These are phyloP conservation scores for Azemiops feae DNA, from an alignment of 2,113 vertebrate genomes.

Conservation along the genomic window DNA sequence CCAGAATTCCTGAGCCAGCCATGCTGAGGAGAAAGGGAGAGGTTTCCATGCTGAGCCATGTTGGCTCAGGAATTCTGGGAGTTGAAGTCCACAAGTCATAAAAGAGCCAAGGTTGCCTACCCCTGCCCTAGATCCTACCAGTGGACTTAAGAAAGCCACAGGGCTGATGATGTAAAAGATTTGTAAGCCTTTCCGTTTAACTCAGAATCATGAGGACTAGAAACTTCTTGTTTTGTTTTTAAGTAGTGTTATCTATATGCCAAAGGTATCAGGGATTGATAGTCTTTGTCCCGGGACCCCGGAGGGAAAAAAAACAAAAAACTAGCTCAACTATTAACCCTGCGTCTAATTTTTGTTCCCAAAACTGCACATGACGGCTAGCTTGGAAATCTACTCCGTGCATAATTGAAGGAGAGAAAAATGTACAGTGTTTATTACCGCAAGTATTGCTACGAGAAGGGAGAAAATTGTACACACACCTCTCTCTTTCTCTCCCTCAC, in stretches of 20 bases:
- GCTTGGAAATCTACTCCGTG: not conserved
- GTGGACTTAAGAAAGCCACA: not conserved
- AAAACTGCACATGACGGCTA: not conserved
- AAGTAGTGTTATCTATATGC: not conserved
- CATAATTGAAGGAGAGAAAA: not conserved
- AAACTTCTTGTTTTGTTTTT: not conserved
- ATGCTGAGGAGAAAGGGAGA: too few relatives aligned
- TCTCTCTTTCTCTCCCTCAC: not conserved
- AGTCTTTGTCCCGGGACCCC: not conserved
- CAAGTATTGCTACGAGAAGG: not conserved
- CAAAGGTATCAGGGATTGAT: not conserved
- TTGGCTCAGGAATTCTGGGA: too few relatives aligned
- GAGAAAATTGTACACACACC: not conserved
- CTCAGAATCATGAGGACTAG: not conserved
- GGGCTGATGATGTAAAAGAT: not conserved
- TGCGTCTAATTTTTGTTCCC: not conserved
- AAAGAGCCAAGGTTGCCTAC: too few relatives aligned
- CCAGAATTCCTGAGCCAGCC: too few relatives aligned
- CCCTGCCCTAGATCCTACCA: not conserved
- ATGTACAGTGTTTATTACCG: not conserved
- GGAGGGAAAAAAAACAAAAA: not conserved
- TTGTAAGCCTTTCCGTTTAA: not conserved
- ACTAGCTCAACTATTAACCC: not conserved
- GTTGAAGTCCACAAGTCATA: too few relatives aligned
- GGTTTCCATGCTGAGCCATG: too few relatives aligned